Base-by-base conservation (phyloP, 2,888 invertebrate species). In the Clistopyga incitator region DNA sequence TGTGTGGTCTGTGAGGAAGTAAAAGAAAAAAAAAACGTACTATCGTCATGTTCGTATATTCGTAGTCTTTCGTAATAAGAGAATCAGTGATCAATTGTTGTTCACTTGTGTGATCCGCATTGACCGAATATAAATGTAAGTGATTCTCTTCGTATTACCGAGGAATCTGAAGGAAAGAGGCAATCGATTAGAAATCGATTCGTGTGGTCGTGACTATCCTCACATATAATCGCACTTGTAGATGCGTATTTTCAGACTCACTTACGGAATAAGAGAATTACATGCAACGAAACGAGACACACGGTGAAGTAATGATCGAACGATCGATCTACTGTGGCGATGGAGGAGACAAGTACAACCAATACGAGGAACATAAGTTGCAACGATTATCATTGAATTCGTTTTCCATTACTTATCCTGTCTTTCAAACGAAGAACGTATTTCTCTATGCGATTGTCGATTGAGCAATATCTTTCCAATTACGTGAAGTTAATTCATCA, bases 391-490 rank as follows among this genome's bases (percentile, higher is more conserved):
- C 68, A 47, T 77, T 77, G 59, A 77, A 77, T 68, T 68, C 77
- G 20, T 29, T 68, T 68, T 77, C 68, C 68, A 77, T 59, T 59
- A 67, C 18, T 56, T 59, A 47, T 77, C 38, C 56, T 2, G 18
- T 25, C 76, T 67, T 6, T 56, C 38, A 61, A 18, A 45, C n/a
- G 59, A 23, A 56, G 8, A 29, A 67, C 42, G 29, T 6, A 64
- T 23, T 45, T 47, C 29, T 29, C 59, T 29, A 34, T 34, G 34
- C 42, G 77, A 45, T 18, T 52, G 56, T 11, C 47, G 78, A 78
- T 78, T 70, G 61, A 78, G 78, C 70, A 78, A 78, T 70, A 78
- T 70, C 70, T 13, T 38, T 67, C 29, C 67, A 67, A 70, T 78
- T 61, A 61, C 70, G 61, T 15, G 50, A 38, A 59, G 78, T 61